These are phyloP conservation scores for Heliocidaris erythrogramma DNA, from an alignment of 35 echinoderm and acorn worm species.

Conservation along the genomic window DNA sequence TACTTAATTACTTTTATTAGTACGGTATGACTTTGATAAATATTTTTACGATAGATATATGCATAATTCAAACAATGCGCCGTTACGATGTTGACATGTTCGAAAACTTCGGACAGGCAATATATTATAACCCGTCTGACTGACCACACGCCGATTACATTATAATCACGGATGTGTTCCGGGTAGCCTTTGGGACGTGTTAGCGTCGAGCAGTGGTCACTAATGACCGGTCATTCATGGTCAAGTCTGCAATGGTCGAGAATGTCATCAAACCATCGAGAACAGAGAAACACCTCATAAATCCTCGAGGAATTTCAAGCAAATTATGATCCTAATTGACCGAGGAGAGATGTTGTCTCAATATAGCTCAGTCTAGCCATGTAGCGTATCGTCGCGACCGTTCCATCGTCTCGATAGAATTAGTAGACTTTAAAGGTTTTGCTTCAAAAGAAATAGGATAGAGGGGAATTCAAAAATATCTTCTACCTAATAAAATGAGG, in stretches of 20 bases:
- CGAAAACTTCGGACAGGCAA: neutral
- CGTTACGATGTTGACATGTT: neutral
- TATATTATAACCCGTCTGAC: neutral
- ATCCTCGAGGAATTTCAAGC: slow-evolving; percentile 16
- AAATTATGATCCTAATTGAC: slow-evolving; percentile 41
- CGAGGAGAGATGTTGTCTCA: slow-evolving; percentile 27
- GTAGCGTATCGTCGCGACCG: slow-evolving; percentile 17
- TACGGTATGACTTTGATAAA: too few relatives aligned
- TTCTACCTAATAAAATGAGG: too few relatives aligned
- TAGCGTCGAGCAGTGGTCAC: neutral
- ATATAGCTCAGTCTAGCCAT: slow-evolving; percentile 41
- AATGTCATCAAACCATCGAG: neutral
- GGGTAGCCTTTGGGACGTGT: slow-evolving; percentile 19
- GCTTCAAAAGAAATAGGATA: neutral
- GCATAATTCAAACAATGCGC: too few relatives aligned
- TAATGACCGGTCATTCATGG: slow-evolving; percentile 41
- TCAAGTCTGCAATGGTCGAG: slow-evolving; percentile 8
- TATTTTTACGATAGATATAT: too few relatives aligned
- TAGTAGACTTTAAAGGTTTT: neutral
- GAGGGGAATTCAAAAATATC: too few relatives aligned
- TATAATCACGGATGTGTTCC: neutral
- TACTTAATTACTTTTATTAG: too few relatives aligned
- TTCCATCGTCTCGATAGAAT: neutral
- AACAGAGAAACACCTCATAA: slow-evolving; percentile 27
- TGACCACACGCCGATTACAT: neutral